Evolutionary conservation across 35 echinoderm and acorn worm genomes (phyloP), one percentile per base, ranked within the genome.

Genomic region (Chiridota heheva): DNA sequence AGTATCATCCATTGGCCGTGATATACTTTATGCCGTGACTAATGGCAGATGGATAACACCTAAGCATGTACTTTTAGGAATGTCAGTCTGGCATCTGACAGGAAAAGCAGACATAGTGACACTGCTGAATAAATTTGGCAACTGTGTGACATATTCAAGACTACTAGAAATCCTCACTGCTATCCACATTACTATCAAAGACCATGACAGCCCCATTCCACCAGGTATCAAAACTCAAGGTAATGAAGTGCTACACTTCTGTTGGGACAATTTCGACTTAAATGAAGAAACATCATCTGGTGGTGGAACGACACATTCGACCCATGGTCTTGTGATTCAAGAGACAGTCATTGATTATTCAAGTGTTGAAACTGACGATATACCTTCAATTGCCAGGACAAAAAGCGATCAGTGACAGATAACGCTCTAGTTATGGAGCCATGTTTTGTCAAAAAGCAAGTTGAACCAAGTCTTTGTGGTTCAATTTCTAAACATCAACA

Each of bases 241-340:
- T 30, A 84, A 84, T 35, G 36, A 84, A 73, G 45, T 84, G 36
- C 7, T 84, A 39, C 82, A 84, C 55, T 84, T 84, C 53, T 84
- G 82, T 41, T 84, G 82, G 82, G 82, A 84, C 26, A 84, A 84
- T 40, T 84, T 84, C 41, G 82, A 84, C 40, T 56, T 84, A 8
- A 73, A 84, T 84, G 82, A 84, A 73, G 82, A 84, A 60, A 84
- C 82, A 12, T 15, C 66, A 57, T 84, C 82, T 58, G 82, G 82
- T 17, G 82, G 67, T 46, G 82, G 82, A 73, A 73, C 82, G 17
- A 84, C 82, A 17, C 82, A 84, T 35, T 84, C 82, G 4, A 84
- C 82, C 17, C 82, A 84, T 58, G 82, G 82, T 5, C 17, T 84
- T 26, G 44, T 73, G 13, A 84, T 84, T 40, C 82, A 84, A 73